Evolutionary conservation across 1,140 invertebrate genomes (phyloP), one percentile per base, ranked within the genome.

Genomic region (Acromyrmex charruanus): DNA sequence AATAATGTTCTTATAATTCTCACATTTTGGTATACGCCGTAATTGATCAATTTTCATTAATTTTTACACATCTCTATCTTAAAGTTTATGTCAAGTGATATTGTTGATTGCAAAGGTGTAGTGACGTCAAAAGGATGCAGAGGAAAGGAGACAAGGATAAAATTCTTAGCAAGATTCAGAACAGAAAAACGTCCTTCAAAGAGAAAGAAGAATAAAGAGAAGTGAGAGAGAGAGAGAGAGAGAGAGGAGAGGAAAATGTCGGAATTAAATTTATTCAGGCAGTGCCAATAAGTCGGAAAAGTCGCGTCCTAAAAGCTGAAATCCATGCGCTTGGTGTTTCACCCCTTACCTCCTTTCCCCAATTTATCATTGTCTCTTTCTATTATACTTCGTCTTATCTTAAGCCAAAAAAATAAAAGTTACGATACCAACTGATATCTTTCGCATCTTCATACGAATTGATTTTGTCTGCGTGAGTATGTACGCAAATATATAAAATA

Each of bases 191-290:
- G 66, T 72, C 65, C 87, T 77, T 87, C 82, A 81, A 25, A 69
- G 66, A 69, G 39, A 49, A 3, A 25, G 1, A 55, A 44, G 49
- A 14, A 49, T n/a, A 39, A 39, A 10, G 18, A 10, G 9, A n/a
- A 49, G 9, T 10, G 12, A 69, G 21, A 51, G 10, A 69, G 14
- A 49, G 14, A 49, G 39, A 25, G 21, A 51, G 10, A 69, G 14
- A 49, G 14, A 49, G 39, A 25, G 12, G 2, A 10, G 35, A 7
- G 12, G 18, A 89, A 88, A 93, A 91, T 91, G 88, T 88, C 75
- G 90, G 92, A 93, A 94, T 94, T 93, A 93, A 94, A 94, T 94
- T 94, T 94, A 94, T 94, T 94, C 93, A 94, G 90, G 87, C 91
- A 92, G 92, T 93, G 89, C 87, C 93, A 94, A 94, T 93, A 94